Evolutionary conservation across 2,888 invertebrate species (phyloP), one percentile per base, ranked within the genome.

Genomic region (Lepidocyrtinus sp.): DNA sequence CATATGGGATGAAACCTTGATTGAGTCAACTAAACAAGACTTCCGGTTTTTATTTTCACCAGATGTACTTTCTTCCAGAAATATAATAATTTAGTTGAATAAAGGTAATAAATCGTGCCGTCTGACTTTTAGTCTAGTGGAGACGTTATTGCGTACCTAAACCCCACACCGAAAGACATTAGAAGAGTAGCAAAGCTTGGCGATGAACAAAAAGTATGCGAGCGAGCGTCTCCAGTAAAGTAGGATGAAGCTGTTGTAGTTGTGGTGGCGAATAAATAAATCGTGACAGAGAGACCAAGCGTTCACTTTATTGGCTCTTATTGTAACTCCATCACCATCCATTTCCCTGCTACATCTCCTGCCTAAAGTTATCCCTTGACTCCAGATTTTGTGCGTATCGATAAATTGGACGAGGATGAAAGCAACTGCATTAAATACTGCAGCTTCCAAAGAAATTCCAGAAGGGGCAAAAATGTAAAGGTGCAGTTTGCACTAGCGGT

Each of bases 211-310:
- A 50, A 50, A 50, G 17, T 50, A 17, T 50, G 50, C 17, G 59
- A 59, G 59, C 59, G 12, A 21, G 21, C 21, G n/a, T 17, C 3
- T 59, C 59, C 17, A 36, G 65, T 12, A 36, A 15, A 25, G 15
- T 46, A 69, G 69, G 15, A 46, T 55, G 69, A 24, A 25, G 46
- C 50, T 69, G 69, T 69, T 55, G 50, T 55, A 55, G 26, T 24
- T 22, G 50, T 12, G 71, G 59, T 59, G 59, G 59, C 59, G 61
- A 71, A 71, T 71, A 71, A 71, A 71, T 71, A 71, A 71, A 71
- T 71, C 62, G 71, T 71, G 71, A 71, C 62, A 62, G 71, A 55
- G 61, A 46, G 71, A 71, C 71, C n/a, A n/a, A 59, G 71, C 19
- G 71, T 63, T 71, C 71, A 27, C 61, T 71, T 71, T 71, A 71